phyloP scores from a whole-genome alignment of 2,797 vertebrate species.

The Siniperca obscura region DNA sequence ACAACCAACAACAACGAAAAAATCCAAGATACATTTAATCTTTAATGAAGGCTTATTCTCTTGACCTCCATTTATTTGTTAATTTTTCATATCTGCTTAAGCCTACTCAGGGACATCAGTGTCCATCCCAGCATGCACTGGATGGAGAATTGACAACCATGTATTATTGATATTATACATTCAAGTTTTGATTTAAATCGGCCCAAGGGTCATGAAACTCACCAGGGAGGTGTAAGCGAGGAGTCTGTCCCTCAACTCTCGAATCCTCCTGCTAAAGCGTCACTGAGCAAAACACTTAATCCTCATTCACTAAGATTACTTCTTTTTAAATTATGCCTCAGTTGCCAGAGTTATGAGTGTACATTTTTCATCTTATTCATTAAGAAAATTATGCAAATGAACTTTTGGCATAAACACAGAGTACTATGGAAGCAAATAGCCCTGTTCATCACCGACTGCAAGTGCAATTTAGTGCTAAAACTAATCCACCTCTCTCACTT shows the following conservation, averaged over 20 bases:
- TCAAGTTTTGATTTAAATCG: conserved; percentile 4
- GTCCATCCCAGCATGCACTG: background rate
- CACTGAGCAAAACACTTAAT: conserved; percentile 1
- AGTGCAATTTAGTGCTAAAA: conserved; percentile 15
- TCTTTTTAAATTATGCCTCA: conserved; percentile 14
- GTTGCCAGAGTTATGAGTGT: conserved; percentile 6
- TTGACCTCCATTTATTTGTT: conserved; percentile 1
- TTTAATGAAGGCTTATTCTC: conserved; percentile 18
- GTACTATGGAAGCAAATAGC: conserved; percentile 35
- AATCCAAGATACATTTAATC: background rate
- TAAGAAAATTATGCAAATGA: conserved; percentile 58
- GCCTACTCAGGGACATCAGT: conserved; percentile 6
- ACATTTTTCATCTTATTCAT: conserved; percentile 49
- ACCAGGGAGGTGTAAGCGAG: background rate
- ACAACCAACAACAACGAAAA: too few species aligned
- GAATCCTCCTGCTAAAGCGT: background rate
- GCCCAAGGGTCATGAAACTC: conserved; percentile 3
- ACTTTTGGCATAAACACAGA: conserved; percentile 50
- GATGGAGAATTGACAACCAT: conserved; percentile 25
- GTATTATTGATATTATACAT: conserved; percentile 33
- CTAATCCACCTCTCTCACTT: conserved; percentile 21
- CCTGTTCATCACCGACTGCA: conserved; percentile 30
- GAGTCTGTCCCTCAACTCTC: conserved; percentile 1
- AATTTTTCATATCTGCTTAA: conserved; percentile 18
- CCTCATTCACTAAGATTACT: background rate